Conservation (phyloP, 2,113 vertebrate species). For the Triplophysa dalaica region DNA sequence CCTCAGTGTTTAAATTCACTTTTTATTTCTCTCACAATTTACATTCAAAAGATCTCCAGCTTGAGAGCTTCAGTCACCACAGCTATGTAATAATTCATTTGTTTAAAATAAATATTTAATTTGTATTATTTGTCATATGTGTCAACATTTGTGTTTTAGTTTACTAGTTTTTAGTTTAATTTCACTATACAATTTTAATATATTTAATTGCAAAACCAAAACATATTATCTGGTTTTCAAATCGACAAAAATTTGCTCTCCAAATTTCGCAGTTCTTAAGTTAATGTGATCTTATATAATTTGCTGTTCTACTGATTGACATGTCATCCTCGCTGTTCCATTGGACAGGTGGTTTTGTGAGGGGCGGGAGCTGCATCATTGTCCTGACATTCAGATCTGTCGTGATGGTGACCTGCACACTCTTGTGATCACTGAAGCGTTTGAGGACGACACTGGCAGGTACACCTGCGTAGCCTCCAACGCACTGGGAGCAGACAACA, state of each 20-base stretch:
- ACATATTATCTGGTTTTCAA: too few relatives aligned
- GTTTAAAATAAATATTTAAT: constrained; percentile 4
- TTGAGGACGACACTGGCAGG: constrained; percentile 97
- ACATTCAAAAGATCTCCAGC: too few relatives aligned
- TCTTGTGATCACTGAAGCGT: constrained; percentile 91
- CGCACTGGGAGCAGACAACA: constrained; percentile 87
- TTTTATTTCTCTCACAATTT: not conserved
- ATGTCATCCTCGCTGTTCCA: constrained; percentile 17
- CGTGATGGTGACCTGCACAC: constrained; percentile 84
- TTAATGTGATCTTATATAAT: not conserved
- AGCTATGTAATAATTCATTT: constrained; percentile 24
- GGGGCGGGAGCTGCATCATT: constrained; percentile 87
- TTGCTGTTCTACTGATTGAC: constrained; percentile 14
- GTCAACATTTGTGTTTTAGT: not conserved
- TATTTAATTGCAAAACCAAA: too few relatives aligned
- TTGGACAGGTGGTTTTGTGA: constrained; percentile 96
- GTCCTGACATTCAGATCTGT: constrained; percentile 90
- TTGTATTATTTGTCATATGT: too few relatives aligned
- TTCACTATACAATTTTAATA: too few relatives aligned
- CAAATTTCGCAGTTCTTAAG: too few relatives aligned
- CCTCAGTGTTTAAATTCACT: constrained; percentile 22
- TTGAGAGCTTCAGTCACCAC: not conserved
- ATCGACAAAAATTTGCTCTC: too few relatives aligned
- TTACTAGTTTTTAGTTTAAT: not conserved
- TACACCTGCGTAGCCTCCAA: constrained; percentile 95